Percentiles rank a stretch among this genome's conserved stretches.
Conservation (phyloP, 2,797 vertebrate genomes). For the Eospalax fontanierii region DNA sequence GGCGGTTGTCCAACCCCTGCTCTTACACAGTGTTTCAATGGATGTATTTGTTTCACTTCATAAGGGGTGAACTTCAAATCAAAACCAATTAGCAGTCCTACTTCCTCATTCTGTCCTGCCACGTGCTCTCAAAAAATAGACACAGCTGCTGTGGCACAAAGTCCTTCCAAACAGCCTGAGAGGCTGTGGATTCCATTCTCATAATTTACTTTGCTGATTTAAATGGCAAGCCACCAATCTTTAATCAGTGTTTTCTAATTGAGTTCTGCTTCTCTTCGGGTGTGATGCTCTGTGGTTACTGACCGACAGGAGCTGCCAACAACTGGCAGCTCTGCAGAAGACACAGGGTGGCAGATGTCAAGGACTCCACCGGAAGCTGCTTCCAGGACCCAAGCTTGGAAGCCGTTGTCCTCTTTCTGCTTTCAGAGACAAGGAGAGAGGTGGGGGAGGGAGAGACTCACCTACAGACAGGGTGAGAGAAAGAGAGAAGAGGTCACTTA, state of each 20-base stretch:
- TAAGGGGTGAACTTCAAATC: neutral
- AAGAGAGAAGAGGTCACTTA: too few relatives aligned
- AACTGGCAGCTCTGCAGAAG: too few relatives aligned
- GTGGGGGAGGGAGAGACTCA: too few relatives aligned
- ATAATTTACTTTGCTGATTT: neutral
- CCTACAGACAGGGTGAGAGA: too few relatives aligned
- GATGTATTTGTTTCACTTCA: neutral
- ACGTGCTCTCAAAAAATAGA: rapidly evolving
- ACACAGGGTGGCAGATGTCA: rapidly evolving
- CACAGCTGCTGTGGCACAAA: rapidly evolving
- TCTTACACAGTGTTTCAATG: rapidly evolving
- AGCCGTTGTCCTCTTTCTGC: rapidly evolving
- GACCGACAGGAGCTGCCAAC: rapidly evolving
- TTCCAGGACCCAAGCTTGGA: too few relatives aligned
- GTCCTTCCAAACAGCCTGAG: neutral
- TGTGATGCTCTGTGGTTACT: neutral
- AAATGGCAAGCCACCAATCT: rapidly evolving
- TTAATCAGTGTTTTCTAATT: neutral
- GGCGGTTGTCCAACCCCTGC: neutral
- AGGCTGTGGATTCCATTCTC: rapidly evolving
- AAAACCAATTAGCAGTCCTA: neutral
- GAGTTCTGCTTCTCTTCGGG: neutral
- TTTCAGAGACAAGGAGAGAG: too few relatives aligned
- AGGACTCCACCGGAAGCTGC: neutral
- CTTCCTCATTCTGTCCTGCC: rapidly evolving